A percentile compares a stretch with the other conserved stretches of the same genome.
Evolutionary conservation across 2,888 invertebrate genomes (phyloP).

Genomic region (Polia nebulosa): DNA sequence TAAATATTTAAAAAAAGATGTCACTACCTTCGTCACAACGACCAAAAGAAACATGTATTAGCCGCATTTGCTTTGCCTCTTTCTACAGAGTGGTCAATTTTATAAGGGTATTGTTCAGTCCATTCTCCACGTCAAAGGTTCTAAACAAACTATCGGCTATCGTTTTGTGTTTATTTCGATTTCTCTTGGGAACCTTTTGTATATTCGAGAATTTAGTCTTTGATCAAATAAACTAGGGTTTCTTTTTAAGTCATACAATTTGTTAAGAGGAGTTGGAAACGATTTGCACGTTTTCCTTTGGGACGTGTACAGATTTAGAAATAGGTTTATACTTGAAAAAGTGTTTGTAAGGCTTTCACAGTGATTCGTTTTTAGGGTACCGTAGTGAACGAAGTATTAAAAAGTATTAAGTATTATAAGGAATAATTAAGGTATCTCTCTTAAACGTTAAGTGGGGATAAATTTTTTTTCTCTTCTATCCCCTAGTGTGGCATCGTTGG

Average conservation of each 20-base stretch:
- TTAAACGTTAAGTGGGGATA: too few relatives aligned
- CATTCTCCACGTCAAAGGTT: not conserved
- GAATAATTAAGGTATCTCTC: too few relatives aligned
- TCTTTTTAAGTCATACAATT: too few relatives aligned
- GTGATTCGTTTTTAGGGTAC: not conserved
- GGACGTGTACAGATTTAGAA: slow-evolving; percentile 28
- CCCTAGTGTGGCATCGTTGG: too few relatives aligned
- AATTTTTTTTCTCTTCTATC: too few relatives aligned
- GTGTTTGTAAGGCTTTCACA: slow-evolving; percentile 1
- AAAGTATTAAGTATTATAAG: too few relatives aligned
- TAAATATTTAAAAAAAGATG: too few relatives aligned
- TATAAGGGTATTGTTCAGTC: not conserved
- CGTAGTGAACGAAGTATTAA: too few relatives aligned
- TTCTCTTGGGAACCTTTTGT: slow-evolving; percentile 34
- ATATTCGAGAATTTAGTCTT: not conserved
- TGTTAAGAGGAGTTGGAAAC: slow-evolving; percentile 3
- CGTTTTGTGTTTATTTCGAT: slow-evolving; percentile 47
- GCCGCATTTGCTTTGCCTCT: not conserved
- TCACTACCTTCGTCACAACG: too few relatives aligned
- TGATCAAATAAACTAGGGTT: not conserved
- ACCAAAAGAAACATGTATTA: too few relatives aligned
- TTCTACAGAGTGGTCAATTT: not conserved
- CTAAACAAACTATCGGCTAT: slow-evolving; percentile 30
- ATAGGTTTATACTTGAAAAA: not conserved
- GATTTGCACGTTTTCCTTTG: slow-evolving; percentile 11